phyloP scores from a whole-genome alignment of 2,797 vertebrate genomes.

The Hyperoplus lanceolatus region DNA sequence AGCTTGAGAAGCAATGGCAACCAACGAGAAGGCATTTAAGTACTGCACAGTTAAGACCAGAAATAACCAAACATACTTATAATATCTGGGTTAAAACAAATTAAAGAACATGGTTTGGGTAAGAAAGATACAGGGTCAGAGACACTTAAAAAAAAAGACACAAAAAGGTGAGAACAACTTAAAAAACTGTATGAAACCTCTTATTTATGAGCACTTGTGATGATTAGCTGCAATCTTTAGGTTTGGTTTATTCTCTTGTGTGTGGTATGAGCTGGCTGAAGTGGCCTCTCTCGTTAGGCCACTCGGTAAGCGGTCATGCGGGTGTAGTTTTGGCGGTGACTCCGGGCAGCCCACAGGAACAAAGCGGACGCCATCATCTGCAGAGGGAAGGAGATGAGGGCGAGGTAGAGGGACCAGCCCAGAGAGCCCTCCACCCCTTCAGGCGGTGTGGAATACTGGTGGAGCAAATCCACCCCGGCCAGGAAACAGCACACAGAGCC shows the following conservation, averaged over 20 bases:
- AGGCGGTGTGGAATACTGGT: slow-evolving; percentile 76
- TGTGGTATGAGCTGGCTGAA: neutral
- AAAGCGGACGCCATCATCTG: slow-evolving; percentile 97
- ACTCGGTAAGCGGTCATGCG: slow-evolving; percentile 94
- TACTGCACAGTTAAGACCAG: slow-evolving; percentile 32
- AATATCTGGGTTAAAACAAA: slow-evolving; percentile 27
- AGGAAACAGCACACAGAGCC: slow-evolving; percentile 94
- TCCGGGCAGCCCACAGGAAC: slow-evolving; percentile 95
- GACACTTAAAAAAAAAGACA: slow-evolving; percentile 8
- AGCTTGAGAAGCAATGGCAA: slow-evolving; percentile 70
- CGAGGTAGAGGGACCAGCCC: slow-evolving; percentile 97
- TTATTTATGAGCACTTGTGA: slow-evolving; percentile 50
- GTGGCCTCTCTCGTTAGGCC: slow-evolving; percentile 64
- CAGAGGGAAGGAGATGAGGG: slow-evolving; percentile 93
- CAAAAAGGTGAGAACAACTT: slow-evolving; percentile 26
- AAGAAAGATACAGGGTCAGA: slow-evolving; percentile 22
- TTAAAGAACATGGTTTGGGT: slow-evolving; percentile 46
- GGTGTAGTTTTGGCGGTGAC: slow-evolving; percentile 94
- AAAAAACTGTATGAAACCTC: slow-evolving; percentile 1
- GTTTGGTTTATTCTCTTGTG: slow-evolving; percentile 11
- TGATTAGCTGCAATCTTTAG: slow-evolving; percentile 45
- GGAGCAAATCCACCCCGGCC: slow-evolving; percentile 90
- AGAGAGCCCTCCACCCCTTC: slow-evolving; percentile 86
- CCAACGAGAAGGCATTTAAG: slow-evolving; percentile 59
- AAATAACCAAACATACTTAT: slow-evolving; percentile 10